Percentiles rank a stretch among this genome's conserved stretches.
These are phyloP conservation scores for Hormaphis cornu DNA, from an alignment of 1,140 invertebrate species.

Conservation along the genomic window DNA sequence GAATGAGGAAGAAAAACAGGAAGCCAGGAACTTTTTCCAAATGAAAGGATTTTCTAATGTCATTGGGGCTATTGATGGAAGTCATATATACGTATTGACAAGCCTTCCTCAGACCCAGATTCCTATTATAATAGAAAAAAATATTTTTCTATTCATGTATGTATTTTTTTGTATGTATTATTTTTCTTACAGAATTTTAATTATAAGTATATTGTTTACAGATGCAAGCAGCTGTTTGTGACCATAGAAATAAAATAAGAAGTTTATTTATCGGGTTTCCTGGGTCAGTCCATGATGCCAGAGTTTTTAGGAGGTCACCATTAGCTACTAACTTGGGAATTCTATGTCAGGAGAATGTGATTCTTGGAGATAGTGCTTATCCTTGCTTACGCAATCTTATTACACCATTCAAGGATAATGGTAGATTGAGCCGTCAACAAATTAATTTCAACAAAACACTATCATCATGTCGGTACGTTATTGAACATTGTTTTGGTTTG, in stretches of 20 bases:
- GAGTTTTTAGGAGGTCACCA: constrained; percentile 11
- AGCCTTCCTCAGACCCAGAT: background rate
- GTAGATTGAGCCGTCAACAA: background rate
- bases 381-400: background rate
- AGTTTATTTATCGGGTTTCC: constrained; percentile 13
- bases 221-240: background rate
- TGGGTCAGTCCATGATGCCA: background rate
- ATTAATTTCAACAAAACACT: constrained; percentile 6
- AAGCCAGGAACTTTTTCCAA: background rate
- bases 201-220: background rate
- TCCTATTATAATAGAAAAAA: constrained; percentile 13
- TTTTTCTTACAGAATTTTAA: constrained; percentile 9
- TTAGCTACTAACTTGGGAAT: background rate
- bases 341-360: background rate
- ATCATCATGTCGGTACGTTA: background rate
- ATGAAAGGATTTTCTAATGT: background rate
- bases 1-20: background rate
- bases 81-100: background rate
- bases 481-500: constrained; percentile 20
- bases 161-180: background rate
- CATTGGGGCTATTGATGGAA: background rate
- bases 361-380: constrained; percentile 13
- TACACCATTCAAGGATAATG: constrained; percentile 18
- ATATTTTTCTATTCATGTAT: background rate
- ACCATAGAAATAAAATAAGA: constrained; percentile 1